Base-by-base conservation (phyloP, 2,888 invertebrate genomes). In the Scaptomyza cyrtandrae region DNA sequence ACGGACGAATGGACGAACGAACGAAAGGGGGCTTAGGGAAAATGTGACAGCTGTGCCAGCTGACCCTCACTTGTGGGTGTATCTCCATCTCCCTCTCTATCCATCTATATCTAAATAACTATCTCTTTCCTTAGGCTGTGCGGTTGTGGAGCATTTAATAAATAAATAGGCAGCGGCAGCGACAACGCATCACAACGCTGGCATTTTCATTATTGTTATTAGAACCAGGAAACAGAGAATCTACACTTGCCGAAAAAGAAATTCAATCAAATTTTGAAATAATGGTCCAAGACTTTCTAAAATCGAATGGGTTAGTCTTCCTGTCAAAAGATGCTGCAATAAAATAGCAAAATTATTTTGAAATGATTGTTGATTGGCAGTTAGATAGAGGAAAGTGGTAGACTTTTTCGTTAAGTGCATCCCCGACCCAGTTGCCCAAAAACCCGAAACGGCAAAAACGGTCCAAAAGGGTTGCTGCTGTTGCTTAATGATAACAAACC, bases 401-500 rank as follows among this genome's bases (percentile, higher is more conserved):
- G 3, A 9, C 10, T 24, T 14, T 50, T 37, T 50, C 10, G 10
- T 29, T 27, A 4, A 49, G 57, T 37, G 31, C 19, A 49, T 9
- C 31, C 19, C 44, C 43, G 44, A 55, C 44, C 66, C 52, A 58
- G 41, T 52, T 58, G 19, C 19, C 53, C 27, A 46, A 53, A 35
- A 14, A 31, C 24, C 48, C 48, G 24, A 49, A 14, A 39, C 41
- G 50, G 48, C 41, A 35, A 14, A 16, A 13, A n/a, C 4, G 19
- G 7, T 27, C 33, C 46, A 35, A 77, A 86, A 83, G 83, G 83
- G 83, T 83, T 83, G 73, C 53, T 53, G 54, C 35, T 46, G 50
- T 78, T 86, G 81, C 88, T 86, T 86, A 84, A 87, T 86, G 83
- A 86, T 78, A 84, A 88, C 88, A 83, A 68, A 84, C 79, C 79